Base-by-base conservation (phyloP, 2,113 vertebrate species). In the Epinephelus cyanopodus region DNA sequence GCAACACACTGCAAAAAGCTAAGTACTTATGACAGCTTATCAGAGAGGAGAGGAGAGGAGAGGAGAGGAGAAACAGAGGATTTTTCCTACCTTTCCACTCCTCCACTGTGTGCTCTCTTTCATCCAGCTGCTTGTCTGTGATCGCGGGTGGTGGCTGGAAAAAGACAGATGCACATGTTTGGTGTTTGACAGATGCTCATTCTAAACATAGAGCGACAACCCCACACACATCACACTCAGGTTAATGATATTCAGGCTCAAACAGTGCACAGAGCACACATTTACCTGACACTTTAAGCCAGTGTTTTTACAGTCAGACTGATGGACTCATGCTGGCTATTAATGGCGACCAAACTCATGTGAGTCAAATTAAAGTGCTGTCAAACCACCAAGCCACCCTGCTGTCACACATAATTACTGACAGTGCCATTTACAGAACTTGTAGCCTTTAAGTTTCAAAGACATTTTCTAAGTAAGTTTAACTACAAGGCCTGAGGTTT, bases 71-170 rank as follows among this genome's bases (percentile, higher is more conserved):
- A 4, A 50, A 14, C 9, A 18, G 25, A 67, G 50, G 53, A 67
- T 1, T 1, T 6, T 7, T 69, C 63, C 14, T 95, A 99, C 98
- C 98, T 98, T 99, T 99, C 98, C 98, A 99, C 82, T 99, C 98
- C 48, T 99, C 98, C 91, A 99, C 96, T 0, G 98, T 98, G 94
- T 99, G 98, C 85, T 99, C 98, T 58, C 98, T 94, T 90, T 99
- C 98, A 92, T 99, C 98, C 89, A 99, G 94, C 85, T 99, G 98
- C 87, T 99, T 99, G 95, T 99, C 98, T 64, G 96, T 98, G 90
- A 99, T 99, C 88, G 95, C 96, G 64, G 98, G 98, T 74, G 98
- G 98, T 21, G 98, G 98, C 98, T 99, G 93, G 29, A 78, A 94
- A 95, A 73, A 86, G 29, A 91, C 23, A 57, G 1, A 82, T 2